Base-by-base conservation (phyloP, 1,140 invertebrate species). In the Sarcophaga peregrina region DNA sequence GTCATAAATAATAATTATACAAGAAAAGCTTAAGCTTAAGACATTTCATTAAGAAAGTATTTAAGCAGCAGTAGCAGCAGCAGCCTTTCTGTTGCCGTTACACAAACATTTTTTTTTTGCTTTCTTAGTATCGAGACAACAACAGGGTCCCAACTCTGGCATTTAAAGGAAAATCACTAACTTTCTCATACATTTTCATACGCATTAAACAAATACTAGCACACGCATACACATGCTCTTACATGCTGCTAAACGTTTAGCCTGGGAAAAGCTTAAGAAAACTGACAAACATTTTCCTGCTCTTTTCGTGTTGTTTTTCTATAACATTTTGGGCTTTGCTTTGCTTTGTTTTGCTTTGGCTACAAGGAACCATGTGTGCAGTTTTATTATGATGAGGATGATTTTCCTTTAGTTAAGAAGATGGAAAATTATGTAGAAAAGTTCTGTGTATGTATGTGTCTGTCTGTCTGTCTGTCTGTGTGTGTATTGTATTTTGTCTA, bases 41-140 rank as follows among this genome's bases (percentile, higher is more conserved):
- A 76, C 74, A 76, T 76, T 76, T 76, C 74, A 76, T 76, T 76
- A 76, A 76, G 74, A 48, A 76, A 76, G 74, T 76, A 10, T 76
- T 47, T 76, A 37, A 76, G 15, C 74, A 76, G 25, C 25, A 37
- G 25, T 4, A 37, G 25, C 25, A 37, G 47, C 15, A 76, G 15
- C 74, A 76, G 47, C 15, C 62, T 68, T 68, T 68, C 62, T 68
- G n/a, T n/a, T 68, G 62, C 62, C 5, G 54, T n/a, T 58, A 68
- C 25, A 37, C 25, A 37, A 1, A 37, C 25, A 2, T 37, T 37
- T n/a, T n/a, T n/a, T n/a, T n/a, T n/a, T n/a, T n/a, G n/a, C n/a
- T n/a, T n/a, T n/a, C n/a, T n/a, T n/a, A n/a, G n/a, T 37, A 37
- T 2, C 25, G 25, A 37, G 25, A 37, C 62, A 68, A 68, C 62